Percentiles rank a stretch among this genome's conserved stretches.
Evolutionary conservation across 2,888 invertebrate species (phyloP).

Genomic region (Spialia ferax): DNA sequence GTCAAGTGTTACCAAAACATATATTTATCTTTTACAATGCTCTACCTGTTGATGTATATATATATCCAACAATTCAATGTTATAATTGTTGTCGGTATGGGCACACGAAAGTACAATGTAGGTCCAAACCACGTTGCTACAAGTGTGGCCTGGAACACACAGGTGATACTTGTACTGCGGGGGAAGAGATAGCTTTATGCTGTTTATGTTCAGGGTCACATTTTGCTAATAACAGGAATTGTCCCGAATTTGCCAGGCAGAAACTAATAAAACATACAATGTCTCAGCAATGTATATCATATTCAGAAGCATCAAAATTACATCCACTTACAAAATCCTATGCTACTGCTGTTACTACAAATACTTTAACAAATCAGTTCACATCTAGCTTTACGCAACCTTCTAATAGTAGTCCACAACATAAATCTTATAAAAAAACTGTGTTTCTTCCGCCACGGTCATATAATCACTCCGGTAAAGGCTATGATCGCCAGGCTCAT

Average conservation of each 20-base stretch:
- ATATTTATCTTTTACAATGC: background rate
- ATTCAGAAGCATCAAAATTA: background rate
- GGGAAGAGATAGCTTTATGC: background rate
- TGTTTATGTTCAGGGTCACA: background rate
- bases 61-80: background rate
- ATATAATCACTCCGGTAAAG: background rate
- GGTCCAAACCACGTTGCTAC: background rate
- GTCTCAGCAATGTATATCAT: slow-evolving; percentile 3
- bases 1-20: background rate
- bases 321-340: slow-evolving; percentile 1
- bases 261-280: slow-evolving; percentile 5
- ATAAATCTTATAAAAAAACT: slow-evolving; percentile 1
- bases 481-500: background rate
- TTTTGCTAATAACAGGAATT: background rate
- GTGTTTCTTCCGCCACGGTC: background rate
- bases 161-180: background rate
- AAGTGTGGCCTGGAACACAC: background rate
- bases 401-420: background rate
- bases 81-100: slow-evolving; percentile 3
- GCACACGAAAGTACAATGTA: background rate
- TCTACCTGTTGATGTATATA: background rate
- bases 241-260: background rate
- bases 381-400: background rate
- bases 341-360: background rate
- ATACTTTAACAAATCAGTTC: background rate